Evolutionary conservation across 1,140 invertebrate genomes (phyloP).

Genomic region (Pseudomyrmex concolor): DNA sequence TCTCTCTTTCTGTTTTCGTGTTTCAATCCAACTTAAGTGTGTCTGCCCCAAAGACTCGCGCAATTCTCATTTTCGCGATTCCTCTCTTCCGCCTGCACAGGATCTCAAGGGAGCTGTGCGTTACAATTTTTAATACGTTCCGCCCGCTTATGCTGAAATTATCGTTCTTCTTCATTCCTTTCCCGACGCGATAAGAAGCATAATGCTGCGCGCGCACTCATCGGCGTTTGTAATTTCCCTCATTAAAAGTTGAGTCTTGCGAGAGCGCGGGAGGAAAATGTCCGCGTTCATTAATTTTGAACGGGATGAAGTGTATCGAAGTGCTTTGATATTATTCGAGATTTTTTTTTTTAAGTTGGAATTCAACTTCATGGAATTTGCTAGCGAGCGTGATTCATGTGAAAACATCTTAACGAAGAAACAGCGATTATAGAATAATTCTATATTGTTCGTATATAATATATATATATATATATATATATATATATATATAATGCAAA

Average conservation of each 20-base stretch:
- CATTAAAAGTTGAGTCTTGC: slow-evolving; percentile 51
- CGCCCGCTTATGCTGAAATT: slow-evolving; percentile 33
- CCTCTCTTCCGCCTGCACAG: not conserved
- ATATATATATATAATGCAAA: too few relatives aligned
- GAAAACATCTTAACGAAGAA: slow-evolving; percentile 7
- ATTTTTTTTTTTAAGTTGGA: slow-evolving; percentile 33
- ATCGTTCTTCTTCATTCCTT: slow-evolving; percentile 10
- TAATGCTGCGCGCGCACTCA: slow-evolving; percentile 13
- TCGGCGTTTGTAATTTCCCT: slow-evolving; percentile 46
- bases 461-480: too few relatives aligned
- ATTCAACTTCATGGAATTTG: slow-evolving; percentile 30
- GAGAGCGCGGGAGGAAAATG: slow-evolving; percentile 20
- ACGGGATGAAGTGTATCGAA: slow-evolving; percentile 7
- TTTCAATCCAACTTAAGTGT: too few relatives aligned
- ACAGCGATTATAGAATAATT: not conserved
- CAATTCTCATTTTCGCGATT: not conserved
- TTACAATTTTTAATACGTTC: slow-evolving; percentile 29
- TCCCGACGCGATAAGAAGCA: slow-evolving; percentile 27
- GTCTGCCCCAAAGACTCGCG: not conserved
- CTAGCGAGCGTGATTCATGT: not conserved
- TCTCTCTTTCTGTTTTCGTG: not conserved
- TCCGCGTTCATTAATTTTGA: slow-evolving; percentile 53
- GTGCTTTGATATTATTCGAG: slow-evolving; percentile 48
- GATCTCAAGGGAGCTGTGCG: not conserved
- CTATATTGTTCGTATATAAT: not conserved